Percentiles rank a stretch among this genome's conserved stretches.
These are phyloP conservation scores for Rostratula benghalensis DNA, from an alignment of 2,113 vertebrate genomes.

Conservation along the genomic window DNA sequence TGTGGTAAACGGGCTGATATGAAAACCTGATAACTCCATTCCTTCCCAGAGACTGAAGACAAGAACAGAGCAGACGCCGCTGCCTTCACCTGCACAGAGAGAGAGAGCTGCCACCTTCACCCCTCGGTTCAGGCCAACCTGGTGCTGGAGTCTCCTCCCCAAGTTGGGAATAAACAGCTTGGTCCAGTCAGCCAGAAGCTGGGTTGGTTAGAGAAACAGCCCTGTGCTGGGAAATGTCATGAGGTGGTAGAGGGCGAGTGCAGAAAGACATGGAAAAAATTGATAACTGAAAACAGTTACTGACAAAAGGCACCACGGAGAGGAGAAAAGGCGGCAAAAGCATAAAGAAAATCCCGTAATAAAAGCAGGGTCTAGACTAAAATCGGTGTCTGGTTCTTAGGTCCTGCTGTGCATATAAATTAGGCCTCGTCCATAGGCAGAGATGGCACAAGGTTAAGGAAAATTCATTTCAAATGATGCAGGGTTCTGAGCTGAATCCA, in stretches of 20 bases:
- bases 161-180: background rate
- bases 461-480: background rate
- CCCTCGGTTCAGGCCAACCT: background rate
- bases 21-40: fast-evolving
- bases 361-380: background rate
- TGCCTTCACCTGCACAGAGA: background rate
- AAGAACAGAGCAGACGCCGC: background rate
- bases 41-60: background rate
- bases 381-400: background rate
- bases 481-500: background rate
- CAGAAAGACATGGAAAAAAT: background rate
- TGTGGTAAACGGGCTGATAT: background rate
- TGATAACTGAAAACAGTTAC: background rate
- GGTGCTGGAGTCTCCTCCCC: background rate
- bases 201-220: background rate
- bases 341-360: background rate
- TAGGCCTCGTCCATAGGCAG: background rate
- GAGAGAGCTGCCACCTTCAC: background rate
- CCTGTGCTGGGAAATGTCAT: background rate
- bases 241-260: background rate
- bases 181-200: fast-evolving
- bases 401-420: background rate
- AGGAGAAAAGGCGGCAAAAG: background rate
- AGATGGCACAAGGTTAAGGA: background rate
- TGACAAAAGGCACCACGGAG: background rate